Conservation (phyloP, 2,113 vertebrate species). For the Kryptolebias marmoratus region DNA sequence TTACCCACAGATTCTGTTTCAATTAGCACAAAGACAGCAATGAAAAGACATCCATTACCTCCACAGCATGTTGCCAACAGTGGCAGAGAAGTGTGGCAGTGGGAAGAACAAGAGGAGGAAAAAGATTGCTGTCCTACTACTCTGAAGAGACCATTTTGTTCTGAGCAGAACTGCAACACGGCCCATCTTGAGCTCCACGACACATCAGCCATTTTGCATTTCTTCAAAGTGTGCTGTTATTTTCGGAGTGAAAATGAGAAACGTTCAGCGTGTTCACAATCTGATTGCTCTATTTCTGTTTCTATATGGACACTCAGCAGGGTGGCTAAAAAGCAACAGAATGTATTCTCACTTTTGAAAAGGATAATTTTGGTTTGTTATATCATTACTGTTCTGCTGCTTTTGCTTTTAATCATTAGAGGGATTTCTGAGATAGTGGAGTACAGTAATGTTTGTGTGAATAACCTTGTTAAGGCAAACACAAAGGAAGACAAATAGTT, state of each 20-base stretch:
- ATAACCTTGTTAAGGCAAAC: background rate
- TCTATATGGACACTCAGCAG: background rate
- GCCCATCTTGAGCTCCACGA: conserved; percentile 40
- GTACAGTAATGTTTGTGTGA: background rate
- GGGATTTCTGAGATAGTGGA: background rate
- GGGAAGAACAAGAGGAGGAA: conserved; percentile 37
- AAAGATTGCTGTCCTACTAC: conserved; percentile 36
- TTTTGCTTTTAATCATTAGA: background rate
- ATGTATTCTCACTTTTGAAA: background rate
- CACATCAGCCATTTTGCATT: conserved; percentile 46
- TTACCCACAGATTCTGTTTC: conserved; percentile 44
- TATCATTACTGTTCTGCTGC: background rate
- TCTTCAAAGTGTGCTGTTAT: conserved; percentile 32
- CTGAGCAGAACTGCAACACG: conserved; percentile 6
- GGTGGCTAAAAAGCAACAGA: background rate
- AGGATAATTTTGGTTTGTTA: conserved; percentile 3
- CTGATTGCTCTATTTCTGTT: conserved; percentile 7
- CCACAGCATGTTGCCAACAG: conserved; percentile 33
- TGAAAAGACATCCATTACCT: conserved; percentile 51
- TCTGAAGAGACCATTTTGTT: conserved; percentile 52
- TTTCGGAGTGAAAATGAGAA: conserved; percentile 39
- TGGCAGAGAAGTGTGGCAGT: conserved; percentile 28
- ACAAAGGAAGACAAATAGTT: background rate
- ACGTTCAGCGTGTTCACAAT: conserved; percentile 22
- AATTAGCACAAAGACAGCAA: conserved; percentile 47